Evolutionary conservation across 2,888 invertebrate genomes (phyloP).

Genomic region (Orchestes rusci): DNA sequence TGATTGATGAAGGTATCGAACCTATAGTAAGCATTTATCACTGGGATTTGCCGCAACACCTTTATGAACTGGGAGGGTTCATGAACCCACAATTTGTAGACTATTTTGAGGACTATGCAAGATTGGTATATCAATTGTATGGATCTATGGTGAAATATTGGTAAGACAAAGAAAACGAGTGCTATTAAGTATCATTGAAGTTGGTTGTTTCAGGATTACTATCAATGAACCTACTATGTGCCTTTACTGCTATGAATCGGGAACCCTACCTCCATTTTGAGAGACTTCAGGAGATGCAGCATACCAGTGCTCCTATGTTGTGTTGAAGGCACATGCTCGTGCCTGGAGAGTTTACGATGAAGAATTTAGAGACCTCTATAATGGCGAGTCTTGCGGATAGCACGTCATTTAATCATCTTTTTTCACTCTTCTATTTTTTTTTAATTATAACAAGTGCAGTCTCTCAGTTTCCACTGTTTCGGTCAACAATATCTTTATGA

Average conservation of each 20-base stretch:
- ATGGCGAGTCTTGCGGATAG: no score
- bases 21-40: constrained; percentile 60
- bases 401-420: no score
- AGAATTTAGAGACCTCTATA: constrained; percentile 44
- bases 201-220: constrained; percentile 6
- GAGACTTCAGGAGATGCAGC: constrained; percentile 6
- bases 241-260: constrained; percentile 3
- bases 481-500: no score
- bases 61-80: constrained; percentile 55
- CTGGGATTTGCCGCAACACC: constrained; percentile 29
- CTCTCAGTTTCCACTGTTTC: no score
- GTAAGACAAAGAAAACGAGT: constrained; percentile 28
- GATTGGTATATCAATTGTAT: constrained; percentile 47
- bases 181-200: background rate
- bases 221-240: constrained; percentile 8
- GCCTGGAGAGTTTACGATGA: constrained; percentile 57
- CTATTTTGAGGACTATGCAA: constrained; percentile 52
- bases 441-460: no score
- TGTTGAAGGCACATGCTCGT: constrained; percentile 60
- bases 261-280: constrained; percentile 9
- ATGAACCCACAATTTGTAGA: constrained; percentile 53
- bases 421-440: no score
- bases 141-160: constrained; percentile 43
- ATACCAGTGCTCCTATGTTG: constrained; percentile 58
- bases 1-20: constrained; percentile 53